Evolutionary conservation across 1,140 invertebrate genomes (phyloP), one percentile per base, ranked within the genome.

Genomic region (Ceratosolen fusciceps): DNA sequence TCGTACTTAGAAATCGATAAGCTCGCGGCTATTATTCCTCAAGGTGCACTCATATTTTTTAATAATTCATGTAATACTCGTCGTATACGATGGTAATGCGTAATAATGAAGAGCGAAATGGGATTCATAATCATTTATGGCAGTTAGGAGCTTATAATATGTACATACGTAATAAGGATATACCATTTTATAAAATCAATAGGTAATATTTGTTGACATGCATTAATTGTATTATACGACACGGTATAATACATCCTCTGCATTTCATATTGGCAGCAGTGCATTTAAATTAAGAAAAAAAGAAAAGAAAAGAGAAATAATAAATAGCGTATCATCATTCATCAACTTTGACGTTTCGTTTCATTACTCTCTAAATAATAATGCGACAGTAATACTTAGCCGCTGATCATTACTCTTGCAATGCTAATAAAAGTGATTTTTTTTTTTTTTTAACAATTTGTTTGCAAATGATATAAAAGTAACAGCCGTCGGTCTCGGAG

Each of bases 181-280:
- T 37, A 37, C 31, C 37, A 14, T 37, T 37, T 37, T 65, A 37
- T 65, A 65, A 62, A 65, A 37, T 65, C 2, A 10, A 37, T 65
- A 65, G 31, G 31, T 19, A 21, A 65, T 62, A 37, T 31, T 37
- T 65, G 34, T 65, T 65, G 34, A 37, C 26, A 24, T 65, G 19
- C 37, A 65, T 65, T 65, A 65, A 37, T 65, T 37, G 60, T 37
- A 65, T 37, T 37, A 37, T 65, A 60, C 29, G 29, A 31, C 26
- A 60, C 26, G 56, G 24, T 58, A 58, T 58, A 58, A 58, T 58
- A 29, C 8, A 21, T 12, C 31, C 26, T 60, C 9, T 60, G 31
- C 12, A 60, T 31, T 10, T 31, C 19, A 14, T 16, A 16, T 31
- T 31, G 19, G 26, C 3, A 14, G 58, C 29, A 3, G 16, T 60